These are phyloP conservation scores for Pseudorasbora parva DNA, from an alignment of 2,113 vertebrate genomes.

Conservation along the genomic window DNA sequence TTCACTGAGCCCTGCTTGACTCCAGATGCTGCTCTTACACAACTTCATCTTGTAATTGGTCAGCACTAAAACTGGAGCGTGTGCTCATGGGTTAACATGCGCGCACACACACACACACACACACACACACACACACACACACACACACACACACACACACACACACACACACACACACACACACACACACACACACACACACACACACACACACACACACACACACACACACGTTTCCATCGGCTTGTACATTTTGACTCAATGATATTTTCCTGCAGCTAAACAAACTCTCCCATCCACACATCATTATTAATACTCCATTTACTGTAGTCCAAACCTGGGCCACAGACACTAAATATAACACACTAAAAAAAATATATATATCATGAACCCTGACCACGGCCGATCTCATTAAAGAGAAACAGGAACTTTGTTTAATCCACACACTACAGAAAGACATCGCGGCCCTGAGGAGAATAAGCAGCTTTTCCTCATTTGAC, in stretches of 20 bases:
- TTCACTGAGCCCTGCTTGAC: conserved; percentile 7
- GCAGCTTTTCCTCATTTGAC: conserved; percentile 27
- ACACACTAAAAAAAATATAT: too few relatives aligned
- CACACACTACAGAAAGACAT: background rate
- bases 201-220: too few relatives aligned
- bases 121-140: conserved; percentile 14
- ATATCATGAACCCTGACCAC: background rate
- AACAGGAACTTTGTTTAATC: background rate
- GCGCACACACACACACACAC: background rate
- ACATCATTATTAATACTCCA: too few relatives aligned
- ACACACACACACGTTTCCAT: too few relatives aligned
- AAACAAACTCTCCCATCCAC: too few relatives aligned
- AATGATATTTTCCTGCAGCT: too few relatives aligned
- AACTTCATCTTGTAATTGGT: conserved; percentile 34
- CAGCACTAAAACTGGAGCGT: background rate
- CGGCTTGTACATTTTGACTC: too few relatives aligned
- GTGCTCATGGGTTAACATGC: background rate
- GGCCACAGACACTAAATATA: too few relatives aligned
- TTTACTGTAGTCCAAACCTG: too few relatives aligned
- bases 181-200: too few relatives aligned
- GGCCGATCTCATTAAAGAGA: background rate
- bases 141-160: too few relatives aligned
- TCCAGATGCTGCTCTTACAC: conserved; percentile 53
- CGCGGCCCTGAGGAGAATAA: conserved; percentile 10
- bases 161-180: too few relatives aligned